A percentile compares a stretch with the other conserved stretches of the same genome.
phyloP scores from a whole-genome alignment of 2,888 invertebrate species.

The Drosophila austrosaltans region DNA sequence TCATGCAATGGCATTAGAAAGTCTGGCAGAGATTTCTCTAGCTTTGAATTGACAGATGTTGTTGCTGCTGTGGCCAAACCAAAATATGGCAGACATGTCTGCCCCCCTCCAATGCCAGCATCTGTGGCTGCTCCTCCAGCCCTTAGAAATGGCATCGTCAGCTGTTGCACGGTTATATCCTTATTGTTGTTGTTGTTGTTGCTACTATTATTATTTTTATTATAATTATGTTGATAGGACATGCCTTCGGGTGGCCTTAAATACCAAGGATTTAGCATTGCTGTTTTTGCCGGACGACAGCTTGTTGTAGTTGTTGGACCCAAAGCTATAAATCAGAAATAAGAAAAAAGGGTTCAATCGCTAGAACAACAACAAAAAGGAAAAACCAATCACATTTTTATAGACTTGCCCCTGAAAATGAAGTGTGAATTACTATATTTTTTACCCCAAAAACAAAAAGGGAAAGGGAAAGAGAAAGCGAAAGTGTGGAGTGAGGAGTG shows the following conservation, averaged over 20 bases:
- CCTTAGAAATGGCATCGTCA: slow-evolving; percentile 43
- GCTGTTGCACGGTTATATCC: slow-evolving; percentile 48
- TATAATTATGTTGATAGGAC: slow-evolving; percentile 73
- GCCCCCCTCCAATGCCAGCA: slow-evolving; percentile 33
- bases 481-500: not conserved
- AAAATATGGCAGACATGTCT: slow-evolving; percentile 78
- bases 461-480: slow-evolving; percentile 12
- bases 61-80: slow-evolving; percentile 60
- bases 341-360: slow-evolving; percentile 13
- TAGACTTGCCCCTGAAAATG: slow-evolving; percentile 57
- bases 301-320: slow-evolving; percentile 47
- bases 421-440: slow-evolving; percentile 65
- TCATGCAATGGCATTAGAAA: slow-evolving; percentile 78
- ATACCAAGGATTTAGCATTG: slow-evolving; percentile 73
- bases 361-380: slow-evolving; percentile 15
- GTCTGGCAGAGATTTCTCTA: slow-evolving; percentile 72
- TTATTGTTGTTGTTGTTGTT: slow-evolving; percentile 44
- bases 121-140: slow-evolving; percentile 6
- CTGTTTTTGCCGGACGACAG: slow-evolving; percentile 68
- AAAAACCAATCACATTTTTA: slow-evolving; percentile 67
- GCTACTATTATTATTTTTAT: slow-evolving; percentile 44
- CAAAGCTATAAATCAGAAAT: slow-evolving; percentile 66
- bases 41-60: slow-evolving; percentile 24
- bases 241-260: slow-evolving; percentile 63
- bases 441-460: slow-evolving; percentile 46